A percentile compares a stretch with the other conserved stretches of the same genome.
These are phyloP conservation scores for Pseudonaja textilis DNA, from an alignment of 2,113 vertebrate genomes.

Conservation along the genomic window DNA sequence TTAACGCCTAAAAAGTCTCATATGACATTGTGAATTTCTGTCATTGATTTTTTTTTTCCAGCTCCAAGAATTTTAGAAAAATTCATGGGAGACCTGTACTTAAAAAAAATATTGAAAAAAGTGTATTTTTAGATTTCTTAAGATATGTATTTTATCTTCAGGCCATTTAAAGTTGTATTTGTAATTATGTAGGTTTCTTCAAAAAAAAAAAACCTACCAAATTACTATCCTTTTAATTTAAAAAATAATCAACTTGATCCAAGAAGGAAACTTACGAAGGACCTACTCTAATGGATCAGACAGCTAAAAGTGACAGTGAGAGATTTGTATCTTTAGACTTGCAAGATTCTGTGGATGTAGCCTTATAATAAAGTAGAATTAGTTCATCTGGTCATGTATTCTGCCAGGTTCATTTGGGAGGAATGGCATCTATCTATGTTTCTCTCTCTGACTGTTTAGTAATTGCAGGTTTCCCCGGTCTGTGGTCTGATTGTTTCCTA, in stretches of 20 bases:
- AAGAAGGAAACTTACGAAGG: background rate
- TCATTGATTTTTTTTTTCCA: conserved; percentile 5
- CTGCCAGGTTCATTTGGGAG: background rate
- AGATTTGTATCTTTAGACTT: background rate
- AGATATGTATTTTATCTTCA: background rate
- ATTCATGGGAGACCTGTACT: background rate
- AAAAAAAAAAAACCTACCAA: background rate
- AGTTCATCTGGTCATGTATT: background rate
- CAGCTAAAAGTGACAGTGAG: background rate
- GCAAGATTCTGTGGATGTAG: background rate
- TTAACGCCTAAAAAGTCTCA: background rate
- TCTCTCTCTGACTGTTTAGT: background rate
- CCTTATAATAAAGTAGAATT: background rate
- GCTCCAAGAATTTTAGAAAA: background rate
- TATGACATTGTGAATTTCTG: background rate
- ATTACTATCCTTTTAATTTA: background rate
- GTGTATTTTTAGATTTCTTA: background rate
- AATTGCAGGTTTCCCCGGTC: background rate
- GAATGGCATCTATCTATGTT: background rate
- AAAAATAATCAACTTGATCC: background rate
- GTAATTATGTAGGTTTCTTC: background rate
- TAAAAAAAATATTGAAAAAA: background rate
- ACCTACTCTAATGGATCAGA: background rate
- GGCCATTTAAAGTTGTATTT: background rate
- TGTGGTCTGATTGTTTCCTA: background rate